Evolutionary conservation across 2,113 vertebrate genomes (phyloP).

Genomic region (Salvelinus fontinalis): DNA sequence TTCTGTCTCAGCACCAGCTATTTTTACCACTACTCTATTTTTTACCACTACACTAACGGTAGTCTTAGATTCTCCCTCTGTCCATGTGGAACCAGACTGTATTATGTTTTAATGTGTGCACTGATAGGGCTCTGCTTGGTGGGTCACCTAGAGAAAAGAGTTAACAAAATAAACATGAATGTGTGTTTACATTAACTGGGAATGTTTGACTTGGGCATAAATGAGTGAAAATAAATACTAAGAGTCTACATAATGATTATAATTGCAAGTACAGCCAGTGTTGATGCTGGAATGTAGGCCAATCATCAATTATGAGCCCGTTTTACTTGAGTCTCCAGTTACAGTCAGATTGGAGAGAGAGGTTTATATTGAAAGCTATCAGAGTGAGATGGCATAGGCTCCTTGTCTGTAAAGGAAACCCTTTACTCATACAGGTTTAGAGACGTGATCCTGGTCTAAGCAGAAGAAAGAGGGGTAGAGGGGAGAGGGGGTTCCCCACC

Average conservation of each 20-base stretch:
- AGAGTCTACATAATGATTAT: neutral
- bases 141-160: neutral
- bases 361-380: constrained; percentile 62
- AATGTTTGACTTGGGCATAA: neutral
- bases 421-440: constrained; percentile 24
- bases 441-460: constrained; percentile 45
- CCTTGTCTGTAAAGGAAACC: constrained; percentile 38
- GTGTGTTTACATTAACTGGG: neutral
- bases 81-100: neutral
- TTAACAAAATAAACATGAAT: neutral
- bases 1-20: constrained; percentile 11
- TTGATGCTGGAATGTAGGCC: neutral
- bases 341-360: neutral
- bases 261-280: neutral
- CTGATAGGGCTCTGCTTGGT: neutral
- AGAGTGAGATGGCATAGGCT: constrained; percentile 44
- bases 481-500: constrained; percentile 71
- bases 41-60: neutral
- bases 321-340: neutral
- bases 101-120: neutral
- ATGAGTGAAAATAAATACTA: neutral
- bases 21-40: constrained; percentile 19
- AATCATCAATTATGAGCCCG: neutral
- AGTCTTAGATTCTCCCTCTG: neutral
- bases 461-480: constrained; percentile 32